Evolutionary conservation across 2,113 vertebrate genomes (phyloP).

Genomic region (Pithys albifrons): DNA sequence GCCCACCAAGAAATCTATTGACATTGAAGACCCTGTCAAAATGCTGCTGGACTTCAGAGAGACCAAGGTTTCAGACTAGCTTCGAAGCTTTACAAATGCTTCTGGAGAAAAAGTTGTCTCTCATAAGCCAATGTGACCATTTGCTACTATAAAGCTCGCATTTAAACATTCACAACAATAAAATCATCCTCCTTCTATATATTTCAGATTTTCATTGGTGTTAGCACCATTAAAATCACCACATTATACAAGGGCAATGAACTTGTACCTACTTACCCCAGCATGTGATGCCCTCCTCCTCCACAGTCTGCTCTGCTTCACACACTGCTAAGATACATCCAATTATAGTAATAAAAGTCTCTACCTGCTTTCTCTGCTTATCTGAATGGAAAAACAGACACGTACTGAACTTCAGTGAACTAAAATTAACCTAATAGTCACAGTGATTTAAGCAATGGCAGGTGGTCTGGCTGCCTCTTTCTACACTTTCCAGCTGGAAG

Average conservation of each 20-base stretch:
- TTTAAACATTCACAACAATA: not conserved
- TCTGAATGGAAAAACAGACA: not conserved
- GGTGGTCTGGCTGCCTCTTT: not conserved
- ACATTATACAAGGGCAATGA: not conserved
- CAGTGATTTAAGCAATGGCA: not conserved
- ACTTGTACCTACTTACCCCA: not conserved
- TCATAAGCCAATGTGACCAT: not conserved
- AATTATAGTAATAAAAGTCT: slow-evolving; percentile 7
- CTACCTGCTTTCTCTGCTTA: slow-evolving; percentile 1
- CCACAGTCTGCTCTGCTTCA: not conserved
- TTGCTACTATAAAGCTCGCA: not conserved
- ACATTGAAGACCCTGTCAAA: not conserved
- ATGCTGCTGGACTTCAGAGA: not conserved
- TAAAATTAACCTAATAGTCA: not conserved
- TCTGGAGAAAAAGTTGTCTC: not conserved
- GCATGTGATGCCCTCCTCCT: not conserved
- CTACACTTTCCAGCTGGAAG: not conserved
- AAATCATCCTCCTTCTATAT: not conserved
- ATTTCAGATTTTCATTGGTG: not conserved
- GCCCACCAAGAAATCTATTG: not conserved
- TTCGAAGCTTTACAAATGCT: not conserved
- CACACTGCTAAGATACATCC: not conserved
- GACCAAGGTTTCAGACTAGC: not conserved
- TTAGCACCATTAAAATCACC: not conserved
- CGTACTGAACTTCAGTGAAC: not conserved